These are phyloP conservation scores for Hippoglossus stenolepis DNA, from an alignment of 2,113 vertebrate species.

Conservation along the genomic window DNA sequence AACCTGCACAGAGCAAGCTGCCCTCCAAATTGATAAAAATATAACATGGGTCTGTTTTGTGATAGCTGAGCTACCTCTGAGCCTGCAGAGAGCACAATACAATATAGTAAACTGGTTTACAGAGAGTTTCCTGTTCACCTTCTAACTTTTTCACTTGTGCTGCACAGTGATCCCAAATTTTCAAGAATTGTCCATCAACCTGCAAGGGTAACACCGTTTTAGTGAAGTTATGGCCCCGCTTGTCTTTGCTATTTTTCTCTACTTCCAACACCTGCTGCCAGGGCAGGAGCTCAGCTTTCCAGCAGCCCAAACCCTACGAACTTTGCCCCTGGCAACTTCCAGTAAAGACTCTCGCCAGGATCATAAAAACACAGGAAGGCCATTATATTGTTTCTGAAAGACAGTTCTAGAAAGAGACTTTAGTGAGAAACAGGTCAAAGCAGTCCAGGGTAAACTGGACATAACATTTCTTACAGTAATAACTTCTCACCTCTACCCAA, in stretches of 20 bases:
- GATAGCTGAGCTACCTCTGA: not conserved
- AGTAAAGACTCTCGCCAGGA: not conserved
- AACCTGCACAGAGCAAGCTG: not conserved
- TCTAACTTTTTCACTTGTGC: constrained; percentile 14
- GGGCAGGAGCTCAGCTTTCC: constrained; percentile 49
- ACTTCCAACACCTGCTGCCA: constrained; percentile 58
- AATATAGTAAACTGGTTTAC: not conserved
- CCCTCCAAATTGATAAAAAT: constrained; percentile 7
- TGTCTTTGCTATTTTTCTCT: constrained; percentile 46
- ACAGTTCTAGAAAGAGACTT: not conserved
- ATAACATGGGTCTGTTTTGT: not conserved
- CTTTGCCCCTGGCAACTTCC: constrained; percentile 48
- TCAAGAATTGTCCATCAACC: constrained; percentile 52
- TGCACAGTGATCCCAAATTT: not conserved
- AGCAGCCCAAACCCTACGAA: constrained; percentile 37
- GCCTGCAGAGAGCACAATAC: not conserved
- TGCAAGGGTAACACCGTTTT: not conserved
- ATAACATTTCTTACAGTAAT: too few species aligned
- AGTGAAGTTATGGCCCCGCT: not conserved
- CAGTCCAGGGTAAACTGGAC: too few species aligned
- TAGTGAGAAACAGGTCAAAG: not conserved
- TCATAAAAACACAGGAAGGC: not conserved
- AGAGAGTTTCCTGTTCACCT: not conserved
- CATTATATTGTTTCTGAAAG: not conserved
- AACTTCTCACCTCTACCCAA: too few species aligned